Conservation (phyloP, 2,888 invertebrate species). For the Tipula confusa region DNA sequence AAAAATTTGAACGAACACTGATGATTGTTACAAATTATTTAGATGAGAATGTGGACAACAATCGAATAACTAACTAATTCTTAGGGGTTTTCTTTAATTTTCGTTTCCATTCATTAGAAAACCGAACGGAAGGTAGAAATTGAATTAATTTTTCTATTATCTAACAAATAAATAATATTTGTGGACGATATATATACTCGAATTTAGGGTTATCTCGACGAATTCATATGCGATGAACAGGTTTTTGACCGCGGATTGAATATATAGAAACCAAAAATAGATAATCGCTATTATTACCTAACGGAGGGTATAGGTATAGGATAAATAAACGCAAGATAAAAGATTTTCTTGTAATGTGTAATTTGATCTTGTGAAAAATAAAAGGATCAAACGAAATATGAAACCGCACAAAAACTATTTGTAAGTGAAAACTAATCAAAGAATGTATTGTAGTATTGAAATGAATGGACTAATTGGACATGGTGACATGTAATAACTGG, state of each 20-base stretch:
- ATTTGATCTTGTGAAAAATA: neutral
- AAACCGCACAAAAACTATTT: neutral
- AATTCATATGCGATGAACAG: neutral
- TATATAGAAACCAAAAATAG: neutral
- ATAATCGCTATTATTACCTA: neutral
- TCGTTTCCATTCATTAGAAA: neutral
- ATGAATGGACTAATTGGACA: neutral
- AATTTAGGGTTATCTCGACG: neutral
- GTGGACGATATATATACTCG: neutral
- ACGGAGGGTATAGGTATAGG: too few species aligned
- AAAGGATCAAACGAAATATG: neutral
- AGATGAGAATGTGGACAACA: neutral
- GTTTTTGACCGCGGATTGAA: constrained; percentile 6
- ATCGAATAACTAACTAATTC: neutral
- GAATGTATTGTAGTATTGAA: neutral
- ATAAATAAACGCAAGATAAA: neutral
- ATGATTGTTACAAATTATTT: neutral
- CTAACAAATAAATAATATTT: neutral
- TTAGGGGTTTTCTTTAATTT: neutral
- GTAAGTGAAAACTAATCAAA: neutral
- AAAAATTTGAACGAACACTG: neutral
- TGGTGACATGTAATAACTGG: neutral
- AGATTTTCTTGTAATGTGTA: neutral
- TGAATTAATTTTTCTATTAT: neutral
- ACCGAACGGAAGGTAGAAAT: too few species aligned